Percentiles rank a stretch among this genome's conserved stretches.
phyloP scores from a whole-genome alignment of 2,888 invertebrate species.

The Hemithea aestivaria region DNA sequence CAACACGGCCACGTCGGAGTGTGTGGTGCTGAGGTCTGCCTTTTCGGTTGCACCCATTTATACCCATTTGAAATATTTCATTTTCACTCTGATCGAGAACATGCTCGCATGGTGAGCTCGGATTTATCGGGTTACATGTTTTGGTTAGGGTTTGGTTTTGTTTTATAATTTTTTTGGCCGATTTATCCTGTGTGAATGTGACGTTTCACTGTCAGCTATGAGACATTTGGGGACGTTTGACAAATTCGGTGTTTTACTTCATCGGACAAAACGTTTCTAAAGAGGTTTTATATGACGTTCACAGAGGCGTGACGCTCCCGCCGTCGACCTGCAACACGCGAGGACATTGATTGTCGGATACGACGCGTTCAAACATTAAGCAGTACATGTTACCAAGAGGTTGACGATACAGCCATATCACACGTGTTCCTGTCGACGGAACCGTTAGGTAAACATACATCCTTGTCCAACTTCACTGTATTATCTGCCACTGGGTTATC shows the following conservation, averaged over 20 bases:
- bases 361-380: no score
- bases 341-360: no score
- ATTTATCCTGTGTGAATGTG: no score
- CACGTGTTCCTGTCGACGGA: conserved; percentile 43
- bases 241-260: conserved; percentile 1
- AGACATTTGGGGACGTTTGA: no score
- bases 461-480: conserved; percentile 29
- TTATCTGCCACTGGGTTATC: conserved; percentile 26
- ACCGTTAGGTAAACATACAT: conserved; percentile 35
- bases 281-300: no score
- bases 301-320: no score
- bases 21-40: conserved; percentile 52
- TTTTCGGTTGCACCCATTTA: conserved; percentile 54
- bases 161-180: no score
- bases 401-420: conserved; percentile 39
- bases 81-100: conserved; percentile 59
- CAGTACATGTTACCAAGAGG: conserved; percentile 41
- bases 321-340: no score
- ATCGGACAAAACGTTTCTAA: neutral
- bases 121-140: conserved; percentile 22
- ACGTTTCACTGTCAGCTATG: no score
- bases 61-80: conserved; percentile 42
- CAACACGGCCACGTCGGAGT: conserved; percentile 57
- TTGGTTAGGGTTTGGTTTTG: conserved; percentile 17
- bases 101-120: conserved; percentile 39